phyloP scores from a whole-genome alignment of 2,888 invertebrate species.

The Orthosia cruda region DNA sequence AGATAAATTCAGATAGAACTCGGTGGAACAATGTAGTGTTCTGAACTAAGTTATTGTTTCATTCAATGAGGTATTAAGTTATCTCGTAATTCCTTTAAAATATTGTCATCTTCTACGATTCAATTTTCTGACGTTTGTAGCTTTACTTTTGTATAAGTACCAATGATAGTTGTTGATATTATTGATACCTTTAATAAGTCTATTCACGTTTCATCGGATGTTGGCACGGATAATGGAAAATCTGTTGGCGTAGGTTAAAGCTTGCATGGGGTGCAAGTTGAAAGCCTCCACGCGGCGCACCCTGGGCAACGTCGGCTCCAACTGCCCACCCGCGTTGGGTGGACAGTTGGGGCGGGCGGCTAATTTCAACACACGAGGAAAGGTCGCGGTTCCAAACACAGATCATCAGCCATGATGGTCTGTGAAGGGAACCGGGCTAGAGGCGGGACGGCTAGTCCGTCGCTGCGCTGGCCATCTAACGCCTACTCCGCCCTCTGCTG shows the following conservation, averaged over 20 bases:
- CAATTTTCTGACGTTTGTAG: constrained; percentile 11
- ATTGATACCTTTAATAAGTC: constrained; percentile 21
- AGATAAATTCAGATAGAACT: constrained; percentile 36
- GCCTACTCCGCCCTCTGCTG: too few relatives aligned
- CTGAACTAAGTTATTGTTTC: constrained; percentile 6
- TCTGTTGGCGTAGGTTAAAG: constrained; percentile 54
- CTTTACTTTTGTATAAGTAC: neutral
- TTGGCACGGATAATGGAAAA: constrained; percentile 48
- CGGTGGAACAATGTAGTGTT: neutral
- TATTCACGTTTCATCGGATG: constrained; percentile 17
- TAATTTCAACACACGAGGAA: too few relatives aligned
- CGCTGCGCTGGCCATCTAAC: too few relatives aligned
- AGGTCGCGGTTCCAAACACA: too few relatives aligned
- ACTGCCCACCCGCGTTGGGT: too few relatives aligned
- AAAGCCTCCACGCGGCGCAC: too few relatives aligned
- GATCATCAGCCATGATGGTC: too few relatives aligned
- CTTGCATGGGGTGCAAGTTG: too few relatives aligned
- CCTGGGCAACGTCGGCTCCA: too few relatives aligned
- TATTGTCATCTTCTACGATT: constrained; percentile 8
- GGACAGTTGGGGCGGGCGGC: too few relatives aligned
- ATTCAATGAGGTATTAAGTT: neutral
- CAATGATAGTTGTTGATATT: constrained; percentile 15
- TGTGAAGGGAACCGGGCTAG: too few relatives aligned
- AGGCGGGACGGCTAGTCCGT: too few relatives aligned
- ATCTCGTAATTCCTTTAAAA: constrained; percentile 16